Evolutionary conservation across 1,140 invertebrate genomes (phyloP), one percentile per base, ranked within the genome.

Genomic region (Drosophila santomea): DNA sequence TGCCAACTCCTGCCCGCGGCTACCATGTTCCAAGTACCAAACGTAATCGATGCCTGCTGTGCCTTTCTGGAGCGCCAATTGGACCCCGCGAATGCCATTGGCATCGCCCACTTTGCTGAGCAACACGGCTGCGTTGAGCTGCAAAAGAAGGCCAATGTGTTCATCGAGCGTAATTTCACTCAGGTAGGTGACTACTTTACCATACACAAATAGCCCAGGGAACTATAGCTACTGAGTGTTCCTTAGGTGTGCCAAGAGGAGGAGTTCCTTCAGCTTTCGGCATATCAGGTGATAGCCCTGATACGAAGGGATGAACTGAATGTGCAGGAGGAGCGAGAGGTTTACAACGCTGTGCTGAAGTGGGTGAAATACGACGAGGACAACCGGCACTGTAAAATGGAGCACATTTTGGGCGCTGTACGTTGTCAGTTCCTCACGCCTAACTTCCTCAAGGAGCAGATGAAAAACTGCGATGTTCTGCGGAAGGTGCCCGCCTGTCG

Each of bases 391-490:
- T 94, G 95, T 5, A 97, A 97, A 91, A 97, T 98, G 95, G 96
- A 97, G 74, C 95, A 96, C 73, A 97, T 98, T 77, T 92, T 98
- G 32, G 95, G 95, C 82, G 97, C 96, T 1, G 97, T 98, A 2
- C 94, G 98, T 2, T 98, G 97, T 90, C 97, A 98, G 86, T 98
- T 97, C 93, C 94, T 98, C 12, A 97, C 97, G n/a, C 97, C 98
- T 1, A 96, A 95, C 75, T 98, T 98, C 92, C 93, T 95, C 8
- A 96, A 97, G 74, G 96, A 98, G 63, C 97, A 98, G 93, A 97
- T 98, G 95, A 97, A 95, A 77, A 97, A 97, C 80, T 98, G 97
- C 93, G 96, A 97, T 45, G 94, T 98, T 2, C 92, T 98, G n/a
- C 96, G 96, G 79, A 97, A 97, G 90, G 95, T 96, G 15, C 97